Conservation (phyloP, 1,140 invertebrate species). For the Planococcus citri region DNA sequence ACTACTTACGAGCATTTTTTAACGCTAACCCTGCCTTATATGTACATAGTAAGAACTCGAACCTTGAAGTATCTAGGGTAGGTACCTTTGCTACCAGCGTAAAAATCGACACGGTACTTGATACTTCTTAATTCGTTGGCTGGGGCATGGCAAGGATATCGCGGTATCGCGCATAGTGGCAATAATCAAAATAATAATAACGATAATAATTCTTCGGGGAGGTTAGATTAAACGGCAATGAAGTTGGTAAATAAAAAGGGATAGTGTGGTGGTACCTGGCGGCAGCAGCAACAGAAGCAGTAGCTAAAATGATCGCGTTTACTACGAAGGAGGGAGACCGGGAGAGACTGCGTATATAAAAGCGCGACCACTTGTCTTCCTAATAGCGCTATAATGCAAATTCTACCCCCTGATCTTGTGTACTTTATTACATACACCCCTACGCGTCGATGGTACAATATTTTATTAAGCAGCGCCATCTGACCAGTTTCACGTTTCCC, state of each 20-base stretch:
- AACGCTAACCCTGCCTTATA: no score
- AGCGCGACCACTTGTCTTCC: slow-evolving; percentile 14
- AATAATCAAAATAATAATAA: neutral
- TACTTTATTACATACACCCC: neutral
- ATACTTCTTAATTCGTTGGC: no score
- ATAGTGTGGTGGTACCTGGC: neutral
- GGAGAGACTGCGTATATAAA: neutral
- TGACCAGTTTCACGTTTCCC: neutral
- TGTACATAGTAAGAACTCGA: no score
- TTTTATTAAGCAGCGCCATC: slow-evolving; percentile 8
- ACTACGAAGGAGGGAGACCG: no score
- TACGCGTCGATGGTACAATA: slow-evolving; percentile 7
- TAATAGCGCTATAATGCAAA: slow-evolving; percentile 18
- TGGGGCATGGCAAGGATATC: no score
- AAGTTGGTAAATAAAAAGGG: slow-evolving; percentile 16
- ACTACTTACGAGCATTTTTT: no score
- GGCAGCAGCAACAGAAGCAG: neutral
- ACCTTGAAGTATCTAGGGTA: no score
- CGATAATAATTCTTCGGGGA: neutral
- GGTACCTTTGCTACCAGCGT: no score
- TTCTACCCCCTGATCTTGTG: slow-evolving; percentile 1
- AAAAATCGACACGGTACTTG: no score
- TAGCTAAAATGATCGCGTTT: no score
- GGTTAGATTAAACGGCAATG: slow-evolving; percentile 17
- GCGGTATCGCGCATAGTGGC: no score